Evolutionary conservation across 2,797 vertebrate species (phyloP).

Genomic region (Rhinatrema bivittatum): DNA sequence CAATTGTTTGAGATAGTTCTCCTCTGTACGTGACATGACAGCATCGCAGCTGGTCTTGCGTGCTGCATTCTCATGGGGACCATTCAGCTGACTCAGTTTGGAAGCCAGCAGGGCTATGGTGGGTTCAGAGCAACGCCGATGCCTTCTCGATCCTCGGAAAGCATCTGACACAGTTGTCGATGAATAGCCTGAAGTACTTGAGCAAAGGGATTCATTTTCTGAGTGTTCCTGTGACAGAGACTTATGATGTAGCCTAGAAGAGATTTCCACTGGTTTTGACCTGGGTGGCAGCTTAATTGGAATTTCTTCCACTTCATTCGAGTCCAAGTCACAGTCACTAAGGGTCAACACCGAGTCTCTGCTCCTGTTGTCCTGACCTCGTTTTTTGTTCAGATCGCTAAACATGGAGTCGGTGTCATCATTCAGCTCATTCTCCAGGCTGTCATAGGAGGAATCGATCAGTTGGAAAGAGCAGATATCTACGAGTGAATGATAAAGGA

Average conservation of each 20-base stretch:
- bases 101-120: constrained; percentile 49
- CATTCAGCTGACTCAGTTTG: constrained; percentile 4
- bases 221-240: constrained; percentile 27
- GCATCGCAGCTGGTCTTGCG: constrained; percentile 82
- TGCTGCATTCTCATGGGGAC: constrained; percentile 29
- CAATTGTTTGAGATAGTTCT: constrained; percentile 43
- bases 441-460: constrained; percentile 91
- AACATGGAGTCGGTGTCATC: constrained; percentile 76
- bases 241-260: constrained; percentile 25
- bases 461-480: constrained; percentile 82
- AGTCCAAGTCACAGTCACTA: constrained; percentile 77
- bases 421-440: constrained; percentile 86
- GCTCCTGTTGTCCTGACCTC: constrained; percentile 72
- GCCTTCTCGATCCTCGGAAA: constrained; percentile 48
- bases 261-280: constrained; percentile 48
- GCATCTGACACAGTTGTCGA: constrained; percentile 20
- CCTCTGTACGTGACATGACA: constrained; percentile 44
- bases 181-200: constrained; percentile 20
- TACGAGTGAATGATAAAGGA: constrained; percentile 39
- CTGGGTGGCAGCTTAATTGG: constrained; percentile 49
- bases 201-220: constrained; percentile 6
- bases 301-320: constrained; percentile 52
- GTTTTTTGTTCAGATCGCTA: constrained; percentile 62
- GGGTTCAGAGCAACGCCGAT: constrained; percentile 80
- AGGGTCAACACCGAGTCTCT: constrained; percentile 86